Conservation (phyloP, 1,140 invertebrate genomes). For the Onthophagus taurus region DNA sequence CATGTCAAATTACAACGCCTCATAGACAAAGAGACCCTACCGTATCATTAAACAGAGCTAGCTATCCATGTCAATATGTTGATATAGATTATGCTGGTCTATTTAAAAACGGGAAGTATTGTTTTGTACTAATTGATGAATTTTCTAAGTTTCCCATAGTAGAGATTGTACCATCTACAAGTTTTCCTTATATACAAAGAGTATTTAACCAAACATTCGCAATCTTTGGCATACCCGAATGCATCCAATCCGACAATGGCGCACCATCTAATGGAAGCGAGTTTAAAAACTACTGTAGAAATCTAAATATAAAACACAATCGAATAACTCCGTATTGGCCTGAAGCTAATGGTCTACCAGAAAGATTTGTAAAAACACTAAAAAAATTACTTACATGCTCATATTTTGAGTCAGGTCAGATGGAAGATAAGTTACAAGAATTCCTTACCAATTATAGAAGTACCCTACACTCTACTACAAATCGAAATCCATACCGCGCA, state of each 20-base stretch:
- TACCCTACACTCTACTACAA: not conserved
- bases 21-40: constrained; percentile 8
- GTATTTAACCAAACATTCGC: constrained; percentile 11
- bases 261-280: constrained; percentile 27
- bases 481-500: not conserved
- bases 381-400: constrained; percentile 10
- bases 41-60: constrained; percentile 1
- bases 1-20: constrained; percentile 14
- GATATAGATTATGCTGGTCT: constrained; percentile 13
- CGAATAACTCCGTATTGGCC: constrained; percentile 13
- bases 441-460: constrained; percentile 10
- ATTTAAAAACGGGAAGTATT: constrained; percentile 14
- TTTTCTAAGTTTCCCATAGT: constrained; percentile 12
- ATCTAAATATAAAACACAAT: constrained; percentile 8
- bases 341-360: constrained; percentile 11
- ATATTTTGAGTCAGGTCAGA: constrained; percentile 4
- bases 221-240: constrained; percentile 23
- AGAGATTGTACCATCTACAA: constrained; percentile 7
- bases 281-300: constrained; percentile 23
- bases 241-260: constrained; percentile 30
- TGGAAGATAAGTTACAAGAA: constrained; percentile 7
- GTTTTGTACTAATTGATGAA: constrained; percentile 13
- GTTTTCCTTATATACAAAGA: constrained; percentile 4
- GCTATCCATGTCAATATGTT: constrained; percentile 6
- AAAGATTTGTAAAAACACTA: constrained; percentile 13